Percentiles rank a stretch among this genome's conserved stretches.
Evolutionary conservation across 2,113 vertebrate species (phyloP).

Genomic region (Ammodramus savannarum): DNA sequence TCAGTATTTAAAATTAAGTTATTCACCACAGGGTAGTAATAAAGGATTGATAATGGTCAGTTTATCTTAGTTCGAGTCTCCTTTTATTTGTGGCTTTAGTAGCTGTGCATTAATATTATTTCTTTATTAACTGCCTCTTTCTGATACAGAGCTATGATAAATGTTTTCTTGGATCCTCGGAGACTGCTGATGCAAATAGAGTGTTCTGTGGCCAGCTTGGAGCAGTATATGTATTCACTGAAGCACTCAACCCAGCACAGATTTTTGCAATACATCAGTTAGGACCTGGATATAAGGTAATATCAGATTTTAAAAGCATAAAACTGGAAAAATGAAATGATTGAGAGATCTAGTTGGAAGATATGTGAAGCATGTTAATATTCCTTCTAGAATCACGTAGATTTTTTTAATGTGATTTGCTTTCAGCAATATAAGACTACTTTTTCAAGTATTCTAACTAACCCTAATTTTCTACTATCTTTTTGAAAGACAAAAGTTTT

Average conservation of each 20-base stretch:
- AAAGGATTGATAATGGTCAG: neutral
- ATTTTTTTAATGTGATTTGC: neutral
- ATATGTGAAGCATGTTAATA: neutral
- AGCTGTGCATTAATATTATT: neutral
- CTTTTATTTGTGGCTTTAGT: neutral
- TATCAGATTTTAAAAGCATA: neutral
- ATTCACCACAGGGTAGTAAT: neutral
- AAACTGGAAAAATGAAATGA: neutral
- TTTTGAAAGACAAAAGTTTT: neutral
- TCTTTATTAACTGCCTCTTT: neutral
- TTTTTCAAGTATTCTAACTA: neutral
- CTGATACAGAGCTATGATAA: conserved; percentile 93
- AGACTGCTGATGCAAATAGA: conserved; percentile 94
- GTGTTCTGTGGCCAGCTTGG: conserved; percentile 97
- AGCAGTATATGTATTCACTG: conserved; percentile 94
- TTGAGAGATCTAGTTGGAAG: neutral
- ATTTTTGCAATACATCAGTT: conserved; percentile 98
- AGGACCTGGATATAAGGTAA: conserved; percentile 95
- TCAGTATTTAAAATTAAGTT: neutral
- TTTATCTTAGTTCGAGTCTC: neutral
- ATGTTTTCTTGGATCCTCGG: conserved; percentile 97
- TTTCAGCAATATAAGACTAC: neutral
- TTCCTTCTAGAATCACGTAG: neutral
- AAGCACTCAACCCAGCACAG: conserved; percentile 95
- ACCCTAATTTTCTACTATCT: neutral